A percentile compares a stretch with the other conserved stretches of the same genome.
Conservation (phyloP, 2,797 vertebrate genomes). For the Diglossa cyanea region DNA sequence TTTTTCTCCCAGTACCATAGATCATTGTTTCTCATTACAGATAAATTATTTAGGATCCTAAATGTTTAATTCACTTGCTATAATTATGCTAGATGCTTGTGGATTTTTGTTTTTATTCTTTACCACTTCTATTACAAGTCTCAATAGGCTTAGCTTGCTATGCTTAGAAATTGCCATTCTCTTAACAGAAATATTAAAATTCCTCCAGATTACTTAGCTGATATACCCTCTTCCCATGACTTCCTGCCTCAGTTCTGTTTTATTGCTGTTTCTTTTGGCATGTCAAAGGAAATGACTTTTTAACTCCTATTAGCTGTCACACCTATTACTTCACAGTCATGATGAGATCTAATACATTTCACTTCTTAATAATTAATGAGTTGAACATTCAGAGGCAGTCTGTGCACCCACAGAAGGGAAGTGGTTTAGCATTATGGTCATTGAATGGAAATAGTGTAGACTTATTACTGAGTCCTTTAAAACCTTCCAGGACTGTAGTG, state of each 20-base stretch:
- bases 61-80: background rate
- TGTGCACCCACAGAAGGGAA: background rate
- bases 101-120: background rate
- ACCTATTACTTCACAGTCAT: background rate
- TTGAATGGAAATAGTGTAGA: background rate
- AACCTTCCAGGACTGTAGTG: background rate
- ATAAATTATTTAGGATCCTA: background rate
- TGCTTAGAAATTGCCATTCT: background rate
- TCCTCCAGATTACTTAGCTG: background rate
- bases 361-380: slow-evolving; percentile 12
- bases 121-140: background rate
- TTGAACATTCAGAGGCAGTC: background rate
- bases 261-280: background rate
- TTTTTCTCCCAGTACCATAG: background rate
- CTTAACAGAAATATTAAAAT: background rate
- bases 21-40: background rate
- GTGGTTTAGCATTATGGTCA: background rate
- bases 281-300: background rate
- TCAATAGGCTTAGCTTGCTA: background rate
- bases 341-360: background rate
- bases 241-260: background rate
- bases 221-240: background rate
- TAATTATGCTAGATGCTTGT: background rate
- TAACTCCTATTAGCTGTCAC: background rate
- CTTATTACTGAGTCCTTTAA: background rate